Conservation (phyloP, 2,113 vertebrate species). For the Pelusios castaneus region DNA sequence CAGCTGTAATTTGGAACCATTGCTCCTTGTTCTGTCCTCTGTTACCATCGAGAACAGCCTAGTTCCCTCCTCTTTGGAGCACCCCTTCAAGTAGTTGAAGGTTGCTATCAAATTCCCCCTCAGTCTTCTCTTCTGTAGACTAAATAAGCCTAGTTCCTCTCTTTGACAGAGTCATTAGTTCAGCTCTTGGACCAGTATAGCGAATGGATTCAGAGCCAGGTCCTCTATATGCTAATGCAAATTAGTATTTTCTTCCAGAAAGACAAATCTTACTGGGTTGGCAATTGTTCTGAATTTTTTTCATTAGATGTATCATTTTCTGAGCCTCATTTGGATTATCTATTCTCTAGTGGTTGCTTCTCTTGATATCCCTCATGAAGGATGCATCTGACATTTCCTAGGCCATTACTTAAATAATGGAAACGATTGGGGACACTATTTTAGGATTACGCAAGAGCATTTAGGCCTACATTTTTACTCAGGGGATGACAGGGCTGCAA, state of each 20-base stretch:
- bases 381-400: neutral
- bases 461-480: neutral
- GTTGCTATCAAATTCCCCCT: too few species aligned
- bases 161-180: too few species aligned
- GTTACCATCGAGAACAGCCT: too few species aligned
- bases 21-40: too few species aligned
- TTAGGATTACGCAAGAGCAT: neutral
- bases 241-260: neutral
- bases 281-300: neutral
- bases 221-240: neutral
- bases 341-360: neutral
- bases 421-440: neutral
- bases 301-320: neutral
- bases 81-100: too few species aligned
- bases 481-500: accelerated
- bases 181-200: neutral
- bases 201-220: neutral
- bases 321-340: neutral
- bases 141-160: too few species aligned
- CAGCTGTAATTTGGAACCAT: too few species aligned
- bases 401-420: neutral
- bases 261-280: too few species aligned
- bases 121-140: too few species aligned
- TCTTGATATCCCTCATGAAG: neutral
- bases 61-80: too few species aligned